Evolutionary conservation across 2,888 invertebrate genomes (phyloP), one percentile per base, ranked within the genome.

Genomic region (Schizaphis graminum): DNA sequence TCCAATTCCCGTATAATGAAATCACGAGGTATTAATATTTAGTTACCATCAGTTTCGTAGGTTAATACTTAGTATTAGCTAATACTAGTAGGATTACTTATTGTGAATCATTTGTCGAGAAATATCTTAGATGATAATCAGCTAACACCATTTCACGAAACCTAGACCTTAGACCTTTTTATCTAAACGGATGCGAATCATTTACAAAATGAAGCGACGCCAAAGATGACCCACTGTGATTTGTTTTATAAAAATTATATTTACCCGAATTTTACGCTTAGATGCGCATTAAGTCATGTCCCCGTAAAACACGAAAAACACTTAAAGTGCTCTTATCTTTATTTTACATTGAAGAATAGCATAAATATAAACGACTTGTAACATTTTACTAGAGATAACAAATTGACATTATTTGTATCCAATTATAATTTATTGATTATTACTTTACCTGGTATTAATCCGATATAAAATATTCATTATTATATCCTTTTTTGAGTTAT

Each of bases 11-110:
- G 35, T 24, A 24, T 56, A 41, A 88, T 53, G 41, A 88, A 88
- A 88, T 88, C 88, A 53, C 11, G 35, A 24, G 56, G 35, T 53
- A 89, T 89, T 57, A 89, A 89, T 41, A 89, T 56, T 57, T 89
- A 41, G 41, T 41, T 89, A 89, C 35, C 3, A 35, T 56, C 86
- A 28, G 86, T 47, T 86, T 47, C 24, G 5, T 53, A 4, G 56
- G 56, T 56, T 53, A 21, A 88, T 53, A 88, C 24, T 88, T 35
- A 56, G 26, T n/a, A n/a, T n/a, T n/a, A n/a, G n/a, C n/a, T n/a
- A n/a, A n/a, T n/a, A n/a, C n/a, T n/a, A n/a, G n/a, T n/a, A 53
- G 56, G 35, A 88, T 88, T 88, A n/a, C 44, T 49, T 49, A 56
- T 24, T 53, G 88, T 53, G 41, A 53, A 88, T 35, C 35, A 16